Percentiles rank a stretch among this genome's conserved stretches.
Conservation (phyloP, 1,140 invertebrate genomes). For the Bombus ignitus region DNA sequence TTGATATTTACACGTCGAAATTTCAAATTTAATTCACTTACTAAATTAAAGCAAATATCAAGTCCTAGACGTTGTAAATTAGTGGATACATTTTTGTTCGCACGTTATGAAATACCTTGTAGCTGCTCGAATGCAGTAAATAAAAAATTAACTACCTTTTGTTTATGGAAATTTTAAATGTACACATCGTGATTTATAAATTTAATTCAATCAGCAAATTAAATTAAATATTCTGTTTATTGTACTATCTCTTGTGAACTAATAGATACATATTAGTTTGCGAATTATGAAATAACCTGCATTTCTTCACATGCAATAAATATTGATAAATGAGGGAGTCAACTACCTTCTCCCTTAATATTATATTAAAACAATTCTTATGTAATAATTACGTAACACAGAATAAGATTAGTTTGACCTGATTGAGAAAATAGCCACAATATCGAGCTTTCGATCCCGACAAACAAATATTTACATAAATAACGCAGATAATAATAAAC, state of each 20-base stretch:
- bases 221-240: not conserved
- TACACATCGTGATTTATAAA: too few species aligned
- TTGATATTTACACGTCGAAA: not conserved
- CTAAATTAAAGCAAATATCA: too few species aligned
- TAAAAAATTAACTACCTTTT: not conserved
- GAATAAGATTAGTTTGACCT: not conserved
- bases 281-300: too few species aligned
- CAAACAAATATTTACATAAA: not conserved
- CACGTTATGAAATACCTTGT: too few species aligned
- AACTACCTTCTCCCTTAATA: not conserved
- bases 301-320: not conserved
- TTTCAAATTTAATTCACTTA: not conserved
- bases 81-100: too few species aligned
- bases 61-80: too few species aligned
- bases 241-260: not conserved
- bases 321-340: not conserved
- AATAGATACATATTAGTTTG: not conserved
- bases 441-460: not conserved
- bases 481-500: not conserved
- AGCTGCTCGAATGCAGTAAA: too few species aligned
- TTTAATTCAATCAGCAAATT: too few species aligned
- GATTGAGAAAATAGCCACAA: not conserved
- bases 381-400: not conserved
- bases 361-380: not conserved
- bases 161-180: not conserved